phyloP scores from a whole-genome alignment of 2,888 invertebrate genomes.

The Lasioglossum leucozonium region DNA sequence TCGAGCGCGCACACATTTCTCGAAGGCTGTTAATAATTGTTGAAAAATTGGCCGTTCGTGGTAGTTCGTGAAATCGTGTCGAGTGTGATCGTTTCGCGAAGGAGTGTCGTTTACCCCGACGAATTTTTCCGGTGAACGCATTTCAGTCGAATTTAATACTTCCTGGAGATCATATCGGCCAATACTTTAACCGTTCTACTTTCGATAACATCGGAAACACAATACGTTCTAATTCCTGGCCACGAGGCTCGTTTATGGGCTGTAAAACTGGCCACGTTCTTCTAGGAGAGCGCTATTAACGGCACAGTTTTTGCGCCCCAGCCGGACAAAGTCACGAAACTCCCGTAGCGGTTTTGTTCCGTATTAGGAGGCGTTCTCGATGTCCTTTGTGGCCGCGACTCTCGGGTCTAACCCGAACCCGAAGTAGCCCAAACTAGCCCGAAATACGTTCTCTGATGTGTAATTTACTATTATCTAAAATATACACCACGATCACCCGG shows the following conservation, averaged over 20 bases:
- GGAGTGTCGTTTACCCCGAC: neutral
- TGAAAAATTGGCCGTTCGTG: neutral
- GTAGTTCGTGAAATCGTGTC: neutral
- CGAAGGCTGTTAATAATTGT: neutral
- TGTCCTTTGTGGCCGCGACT: neutral
- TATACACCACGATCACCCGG: neutral
- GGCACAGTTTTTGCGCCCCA: conserved; percentile 53
- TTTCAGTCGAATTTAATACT: conserved; percentile 13
- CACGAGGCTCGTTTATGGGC: conserved; percentile 56
- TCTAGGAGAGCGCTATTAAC: conserved; percentile 55
- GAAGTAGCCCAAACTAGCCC: neutral
- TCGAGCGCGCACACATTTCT: neutral
- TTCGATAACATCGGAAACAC: conserved; percentile 57
- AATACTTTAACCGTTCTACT: conserved; percentile 54
- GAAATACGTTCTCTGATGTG: neutral
- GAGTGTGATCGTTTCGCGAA: neutral
- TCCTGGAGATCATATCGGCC: conserved; percentile 42
- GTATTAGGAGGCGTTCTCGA: conserved; percentile 26
- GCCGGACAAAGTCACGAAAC: conserved; percentile 60
- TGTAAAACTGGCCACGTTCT: conserved; percentile 62
- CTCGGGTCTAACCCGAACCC: neutral
- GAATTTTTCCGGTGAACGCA: conserved; percentile 27
- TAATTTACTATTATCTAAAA: neutral
- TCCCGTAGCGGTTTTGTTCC: conserved; percentile 54
- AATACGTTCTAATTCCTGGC: conserved; percentile 60